phyloP scores from a whole-genome alignment of 2,797 vertebrate genomes.

The Halcyon leucocephala region DNA sequence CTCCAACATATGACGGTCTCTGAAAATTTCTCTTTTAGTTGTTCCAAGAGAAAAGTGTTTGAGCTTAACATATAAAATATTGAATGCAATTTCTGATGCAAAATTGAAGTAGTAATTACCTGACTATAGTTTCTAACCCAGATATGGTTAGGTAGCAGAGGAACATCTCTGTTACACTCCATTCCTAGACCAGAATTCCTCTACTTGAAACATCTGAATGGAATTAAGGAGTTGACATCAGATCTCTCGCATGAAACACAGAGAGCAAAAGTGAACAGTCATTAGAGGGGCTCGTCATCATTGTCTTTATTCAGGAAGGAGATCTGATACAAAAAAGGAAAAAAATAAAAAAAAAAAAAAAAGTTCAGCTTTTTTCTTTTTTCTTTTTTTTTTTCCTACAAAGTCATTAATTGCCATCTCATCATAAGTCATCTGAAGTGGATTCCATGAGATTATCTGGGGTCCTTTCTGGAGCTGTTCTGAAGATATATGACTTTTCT shows the following conservation, averaged over 20 bases:
- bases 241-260: neutral
- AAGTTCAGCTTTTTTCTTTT: no score
- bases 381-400: neutral
- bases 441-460: neutral
- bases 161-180: neutral
- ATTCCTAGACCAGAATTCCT: neutral
- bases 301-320: neutral
- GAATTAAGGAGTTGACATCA: neutral
- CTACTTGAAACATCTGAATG: neutral
- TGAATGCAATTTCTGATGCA: neutral
- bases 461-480: neutral
- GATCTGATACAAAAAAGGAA: accelerated
- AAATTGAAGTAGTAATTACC: neutral
- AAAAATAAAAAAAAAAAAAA: neutral
- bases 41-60: neutral
- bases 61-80: neutral
- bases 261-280: neutral
- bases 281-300: neutral
- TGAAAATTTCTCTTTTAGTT: neutral
- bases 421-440: neutral
- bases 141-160: neutral
- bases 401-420: neutral
- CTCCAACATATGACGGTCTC: neutral
- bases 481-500: neutral
- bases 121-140: neutral